Percentiles rank a stretch among this genome's conserved stretches.
These are phyloP conservation scores for Drosophila aff. DNA, from an alignment of 1,140 invertebrate genomes.

Conservation along the genomic window DNA sequence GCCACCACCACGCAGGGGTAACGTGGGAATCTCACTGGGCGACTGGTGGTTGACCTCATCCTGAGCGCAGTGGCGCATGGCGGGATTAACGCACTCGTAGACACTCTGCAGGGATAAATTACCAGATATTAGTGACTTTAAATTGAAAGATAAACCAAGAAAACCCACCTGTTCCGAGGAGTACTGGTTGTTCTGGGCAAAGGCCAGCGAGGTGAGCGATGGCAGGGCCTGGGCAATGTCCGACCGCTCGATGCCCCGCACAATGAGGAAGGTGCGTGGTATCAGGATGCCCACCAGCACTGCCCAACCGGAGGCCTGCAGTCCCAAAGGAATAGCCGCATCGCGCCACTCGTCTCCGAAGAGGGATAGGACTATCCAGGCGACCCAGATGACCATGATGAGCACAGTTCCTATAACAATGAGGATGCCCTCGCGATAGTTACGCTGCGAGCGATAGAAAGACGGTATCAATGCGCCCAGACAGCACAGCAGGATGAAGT, in stretches of 20 bases:
- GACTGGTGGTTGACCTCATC: constrained; percentile 78
- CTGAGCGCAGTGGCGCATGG: constrained; percentile 79
- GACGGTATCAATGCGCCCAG: constrained; percentile 86
- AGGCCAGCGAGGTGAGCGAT: constrained; percentile 84
- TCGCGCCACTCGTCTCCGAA: constrained; percentile 86
- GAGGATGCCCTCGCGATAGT: constrained; percentile 87
- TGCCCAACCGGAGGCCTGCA: constrained; percentile 86
- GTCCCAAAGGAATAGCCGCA: constrained; percentile 87
- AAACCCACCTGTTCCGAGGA: constrained; percentile 78
- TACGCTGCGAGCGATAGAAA: constrained; percentile 87
- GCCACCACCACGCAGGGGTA: constrained; percentile 78
- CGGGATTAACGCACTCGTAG: constrained; percentile 84
- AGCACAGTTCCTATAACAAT: constrained; percentile 78
- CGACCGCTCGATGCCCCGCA: constrained; percentile 86
- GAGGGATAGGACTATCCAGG: constrained; percentile 86
- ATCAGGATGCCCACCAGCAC: constrained; percentile 87
- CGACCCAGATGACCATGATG: constrained; percentile 86
- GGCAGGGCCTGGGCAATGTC: constrained; percentile 86
- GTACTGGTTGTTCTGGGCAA: constrained; percentile 85
- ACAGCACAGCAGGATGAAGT: constrained; percentile 86
- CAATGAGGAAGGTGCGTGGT: constrained; percentile 88
- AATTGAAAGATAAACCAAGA: neutral
- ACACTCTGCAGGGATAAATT: constrained; percentile 61
- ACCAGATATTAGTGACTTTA: neutral
- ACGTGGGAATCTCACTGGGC: constrained; percentile 84